phyloP scores from a whole-genome alignment of 2,888 invertebrate species.

The Elysia crispata region DNA sequence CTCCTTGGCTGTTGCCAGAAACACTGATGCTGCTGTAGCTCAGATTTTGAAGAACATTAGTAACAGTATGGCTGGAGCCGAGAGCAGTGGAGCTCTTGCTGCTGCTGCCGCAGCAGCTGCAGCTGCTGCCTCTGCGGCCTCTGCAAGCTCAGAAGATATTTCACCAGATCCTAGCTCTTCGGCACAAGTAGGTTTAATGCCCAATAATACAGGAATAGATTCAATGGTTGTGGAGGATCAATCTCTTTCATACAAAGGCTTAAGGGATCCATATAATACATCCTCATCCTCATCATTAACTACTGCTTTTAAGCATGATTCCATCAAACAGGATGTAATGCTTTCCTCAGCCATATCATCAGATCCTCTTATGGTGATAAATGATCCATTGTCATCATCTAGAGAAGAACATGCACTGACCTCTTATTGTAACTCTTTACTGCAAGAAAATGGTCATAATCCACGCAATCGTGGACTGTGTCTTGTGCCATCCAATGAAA shows the following conservation, averaged over 20 bases:
- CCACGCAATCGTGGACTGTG: conserved; percentile 15
- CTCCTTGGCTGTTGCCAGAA: conserved; percentile 33
- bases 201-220: not conserved
- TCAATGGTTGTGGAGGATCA: not conserved
- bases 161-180: not conserved
- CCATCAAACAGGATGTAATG: conserved; percentile 54
- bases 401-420: conserved; percentile 19
- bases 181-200: not conserved
- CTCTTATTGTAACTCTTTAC: no score
- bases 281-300: conserved; percentile 29
- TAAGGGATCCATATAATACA: conserved; percentile 21
- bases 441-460: no score
- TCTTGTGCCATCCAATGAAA: not conserved
- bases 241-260: not conserved
- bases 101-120: not conserved
- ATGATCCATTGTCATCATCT: not conserved
- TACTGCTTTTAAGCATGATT: conserved; percentile 40
- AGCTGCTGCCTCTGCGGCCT: not conserved
- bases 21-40: conserved; percentile 46
- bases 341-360: conserved; percentile 48
- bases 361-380: conserved; percentile 14
- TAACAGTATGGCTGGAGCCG: conserved; percentile 37
- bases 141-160: not conserved
- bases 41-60: conserved; percentile 49
- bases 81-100: conserved; percentile 23